phyloP scores from a whole-genome alignment of 2,888 invertebrate species.

The Andricus curvator region DNA sequence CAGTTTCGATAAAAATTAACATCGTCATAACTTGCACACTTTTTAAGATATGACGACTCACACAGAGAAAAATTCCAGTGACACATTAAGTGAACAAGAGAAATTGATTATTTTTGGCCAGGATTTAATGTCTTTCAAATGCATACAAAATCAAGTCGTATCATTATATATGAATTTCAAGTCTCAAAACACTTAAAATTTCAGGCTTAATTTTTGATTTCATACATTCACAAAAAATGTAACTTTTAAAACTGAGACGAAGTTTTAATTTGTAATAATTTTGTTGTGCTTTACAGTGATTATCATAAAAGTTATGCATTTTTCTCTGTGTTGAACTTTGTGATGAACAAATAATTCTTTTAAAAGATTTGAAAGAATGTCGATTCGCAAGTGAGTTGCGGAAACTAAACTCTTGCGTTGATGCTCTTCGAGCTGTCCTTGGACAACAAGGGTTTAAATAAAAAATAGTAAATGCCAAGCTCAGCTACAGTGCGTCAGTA shows the following conservation, averaged over 20 bases:
- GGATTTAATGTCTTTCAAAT: not conserved
- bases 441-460: conserved; percentile 49
- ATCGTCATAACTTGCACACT: conserved; percentile 28
- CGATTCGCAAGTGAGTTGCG: not conserved
- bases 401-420: conserved; percentile 5
- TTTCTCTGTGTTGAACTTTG: not conserved
- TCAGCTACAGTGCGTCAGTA: conserved; percentile 69
- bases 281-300: not conserved
- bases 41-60: conserved; percentile 28
- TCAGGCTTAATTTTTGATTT: not conserved
- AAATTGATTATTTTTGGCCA: not conserved
- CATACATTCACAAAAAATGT: conserved; percentile 3
- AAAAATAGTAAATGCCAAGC: conserved; percentile 69
- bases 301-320: not conserved
- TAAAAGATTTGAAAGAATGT: not conserved
- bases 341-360: not conserved
- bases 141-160: not conserved
- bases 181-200: conserved; percentile 10
- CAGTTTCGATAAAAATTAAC: not conserved
- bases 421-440: conserved; percentile 19
- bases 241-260: not conserved
- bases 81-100: not conserved
- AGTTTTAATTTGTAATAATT: conserved; percentile 5
- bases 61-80: conserved; percentile 2
- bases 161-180: not conserved